Conservation (phyloP, 2,888 invertebrate genomes). For the Diabrotica balteata region DNA sequence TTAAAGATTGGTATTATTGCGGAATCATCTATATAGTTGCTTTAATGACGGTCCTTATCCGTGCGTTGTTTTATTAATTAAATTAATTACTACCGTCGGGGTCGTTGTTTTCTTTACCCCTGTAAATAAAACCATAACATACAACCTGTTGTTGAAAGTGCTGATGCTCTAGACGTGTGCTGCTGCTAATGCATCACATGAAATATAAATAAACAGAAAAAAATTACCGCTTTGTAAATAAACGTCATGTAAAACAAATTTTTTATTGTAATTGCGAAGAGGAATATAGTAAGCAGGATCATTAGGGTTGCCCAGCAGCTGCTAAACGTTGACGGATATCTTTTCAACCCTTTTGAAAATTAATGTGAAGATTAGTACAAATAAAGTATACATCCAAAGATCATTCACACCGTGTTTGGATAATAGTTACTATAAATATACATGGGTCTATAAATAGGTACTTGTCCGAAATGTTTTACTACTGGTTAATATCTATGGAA, state of each 20-base stretch:
- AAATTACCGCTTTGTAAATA: slow-evolving; percentile 5
- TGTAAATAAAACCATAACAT: slow-evolving; percentile 10
- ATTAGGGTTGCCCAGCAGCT: slow-evolving; percentile 3
- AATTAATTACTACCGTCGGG: too few relatives aligned
- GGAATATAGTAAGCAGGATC: neutral
- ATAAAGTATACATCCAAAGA: too few relatives aligned
- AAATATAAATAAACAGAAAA: slow-evolving; percentile 12
- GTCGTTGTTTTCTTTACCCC: slow-evolving; percentile 8
- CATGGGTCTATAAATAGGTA: too few relatives aligned
- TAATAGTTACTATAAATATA: too few relatives aligned
- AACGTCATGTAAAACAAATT: slow-evolving; percentile 2
- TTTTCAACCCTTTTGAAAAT: slow-evolving; percentile 9
- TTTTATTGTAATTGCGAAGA: neutral
- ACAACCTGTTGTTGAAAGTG: slow-evolving; percentile 14
- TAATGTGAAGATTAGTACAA: too few relatives aligned
- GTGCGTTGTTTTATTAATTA: too few relatives aligned
- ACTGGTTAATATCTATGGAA: too few relatives aligned
- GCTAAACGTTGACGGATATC: neutral
- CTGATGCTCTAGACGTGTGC: slow-evolving; percentile 10
- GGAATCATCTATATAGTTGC: too few relatives aligned
- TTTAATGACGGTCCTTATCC: too few relatives aligned
- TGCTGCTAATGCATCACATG: neutral
- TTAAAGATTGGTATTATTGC: too few relatives aligned
- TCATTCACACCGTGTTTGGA: too few relatives aligned
- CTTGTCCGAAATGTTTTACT: too few relatives aligned